Evolutionary conservation across 2,797 vertebrate genomes (phyloP).

Genomic region (Triplophysa bombifrons): DNA sequence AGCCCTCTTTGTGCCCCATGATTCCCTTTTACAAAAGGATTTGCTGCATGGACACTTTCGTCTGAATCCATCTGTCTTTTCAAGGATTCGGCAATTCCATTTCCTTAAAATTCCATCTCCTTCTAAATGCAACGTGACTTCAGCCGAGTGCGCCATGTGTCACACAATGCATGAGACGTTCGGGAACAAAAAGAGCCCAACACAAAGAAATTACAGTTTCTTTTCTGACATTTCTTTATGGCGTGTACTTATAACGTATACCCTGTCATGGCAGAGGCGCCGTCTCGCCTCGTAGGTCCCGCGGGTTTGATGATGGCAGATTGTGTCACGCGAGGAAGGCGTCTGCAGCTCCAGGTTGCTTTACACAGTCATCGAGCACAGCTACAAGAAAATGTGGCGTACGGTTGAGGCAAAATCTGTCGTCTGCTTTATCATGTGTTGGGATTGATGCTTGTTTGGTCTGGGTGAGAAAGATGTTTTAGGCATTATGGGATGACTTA

Average conservation of each 20-base stretch:
- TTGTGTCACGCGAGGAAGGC: constrained; percentile 48
- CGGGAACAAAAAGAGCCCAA: constrained; percentile 2
- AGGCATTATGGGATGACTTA: too few species aligned
- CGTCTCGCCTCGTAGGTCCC: constrained; percentile 35
- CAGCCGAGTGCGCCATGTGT: neutral
- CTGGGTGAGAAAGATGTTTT: neutral
- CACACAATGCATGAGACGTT: constrained; percentile 34
- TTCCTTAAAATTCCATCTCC: constrained; percentile 46
- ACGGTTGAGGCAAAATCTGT: constrained; percentile 16
- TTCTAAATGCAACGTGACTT: constrained; percentile 48
- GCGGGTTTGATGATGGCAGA: constrained; percentile 64
- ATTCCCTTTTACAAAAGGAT: constrained; percentile 46
- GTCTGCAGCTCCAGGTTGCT: constrained; percentile 26
- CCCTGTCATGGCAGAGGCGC: constrained; percentile 22
- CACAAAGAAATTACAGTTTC: constrained; percentile 46
- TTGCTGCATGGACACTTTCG: constrained; percentile 57
- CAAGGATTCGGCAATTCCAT: constrained; percentile 50
- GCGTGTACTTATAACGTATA: neutral
- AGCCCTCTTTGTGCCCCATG: constrained; percentile 44
- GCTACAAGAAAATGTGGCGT: constrained; percentile 17
- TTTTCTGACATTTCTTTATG: constrained; percentile 3
- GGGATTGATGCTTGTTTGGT: neutral
- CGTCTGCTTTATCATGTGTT: neutral
- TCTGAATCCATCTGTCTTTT: constrained; percentile 46
- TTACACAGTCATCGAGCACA: constrained; percentile 35